Conservation (phyloP, 1,140 invertebrate species). For the Stegodyphus dumicola region DNA sequence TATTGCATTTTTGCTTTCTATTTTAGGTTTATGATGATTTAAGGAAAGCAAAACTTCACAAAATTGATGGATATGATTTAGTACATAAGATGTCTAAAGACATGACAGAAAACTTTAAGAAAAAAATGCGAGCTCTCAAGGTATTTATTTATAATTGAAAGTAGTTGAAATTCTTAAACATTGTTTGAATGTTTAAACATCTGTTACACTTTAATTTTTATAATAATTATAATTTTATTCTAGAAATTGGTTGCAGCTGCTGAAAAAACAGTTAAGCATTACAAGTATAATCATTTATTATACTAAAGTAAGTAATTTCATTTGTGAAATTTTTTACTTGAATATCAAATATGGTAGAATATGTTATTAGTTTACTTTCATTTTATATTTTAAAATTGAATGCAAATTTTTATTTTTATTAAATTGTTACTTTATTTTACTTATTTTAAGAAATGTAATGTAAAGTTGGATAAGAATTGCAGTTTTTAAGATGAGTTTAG, state of each 20-base stretch:
- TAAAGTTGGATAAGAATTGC: no score
- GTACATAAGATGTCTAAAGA: slow-evolving; percentile 52
- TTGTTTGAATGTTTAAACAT: neutral
- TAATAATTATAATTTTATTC: slow-evolving; percentile 3
- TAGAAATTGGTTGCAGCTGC: slow-evolving; percentile 50
- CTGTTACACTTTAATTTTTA: no score
- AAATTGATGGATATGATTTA: slow-evolving; percentile 45
- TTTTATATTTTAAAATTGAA: no score
- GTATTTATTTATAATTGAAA: slow-evolving; percentile 20
- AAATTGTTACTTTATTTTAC: no score
- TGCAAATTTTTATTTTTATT: no score
- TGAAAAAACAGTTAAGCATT: slow-evolving; percentile 38
- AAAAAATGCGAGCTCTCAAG: slow-evolving; percentile 45
- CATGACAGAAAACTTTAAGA: slow-evolving; percentile 47
- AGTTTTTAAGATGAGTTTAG: no score
- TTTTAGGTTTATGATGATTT: slow-evolving; percentile 46
- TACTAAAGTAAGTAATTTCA: slow-evolving; percentile 31
- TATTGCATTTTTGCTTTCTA: neutral
- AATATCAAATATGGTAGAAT: no score
- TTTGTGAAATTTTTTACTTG: no score
- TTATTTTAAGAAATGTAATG: no score
- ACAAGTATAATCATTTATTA: slow-evolving; percentile 45
- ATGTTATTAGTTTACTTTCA: no score
- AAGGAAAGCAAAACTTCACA: slow-evolving; percentile 35
- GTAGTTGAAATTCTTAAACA: neutral